Evolutionary conservation across 2,888 invertebrate species (phyloP).

Genomic region (Auanema freiburgensis): DNA sequence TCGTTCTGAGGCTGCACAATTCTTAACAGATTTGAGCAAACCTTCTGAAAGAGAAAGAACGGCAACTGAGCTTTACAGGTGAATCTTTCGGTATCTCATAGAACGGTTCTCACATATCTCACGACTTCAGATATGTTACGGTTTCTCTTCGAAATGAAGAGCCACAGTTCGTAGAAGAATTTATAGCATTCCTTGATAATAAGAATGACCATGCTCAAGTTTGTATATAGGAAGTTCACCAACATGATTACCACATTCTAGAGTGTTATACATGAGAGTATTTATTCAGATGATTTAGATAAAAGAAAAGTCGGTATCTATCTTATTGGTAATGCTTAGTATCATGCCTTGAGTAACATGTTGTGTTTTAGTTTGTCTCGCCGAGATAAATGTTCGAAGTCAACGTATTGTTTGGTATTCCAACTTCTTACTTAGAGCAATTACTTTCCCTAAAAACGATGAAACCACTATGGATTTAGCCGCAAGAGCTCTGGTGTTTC

Average conservation of each 20-base stretch:
- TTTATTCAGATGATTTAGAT: slow-evolving; percentile 21
- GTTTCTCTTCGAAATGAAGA: slow-evolving; percentile 22
- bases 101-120: neutral
- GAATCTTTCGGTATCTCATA: neutral
- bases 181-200: slow-evolving; percentile 12
- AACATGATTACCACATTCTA: neutral
- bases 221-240: neutral
- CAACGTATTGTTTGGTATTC: slow-evolving; percentile 35
- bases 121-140: slow-evolving; percentile 20
- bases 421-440: slow-evolving; percentile 67
- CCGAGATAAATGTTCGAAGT: slow-evolving; percentile 28
- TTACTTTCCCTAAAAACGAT: slow-evolving; percentile 37
- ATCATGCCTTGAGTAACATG: slow-evolving; percentile 1
- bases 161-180: slow-evolving; percentile 19
- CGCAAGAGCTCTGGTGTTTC: slow-evolving; percentile 88
- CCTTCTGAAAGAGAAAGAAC: slow-evolving; percentile 10
- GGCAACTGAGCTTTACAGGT: slow-evolving; percentile 20
- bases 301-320: slow-evolving; percentile 41
- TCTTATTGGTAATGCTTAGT: slow-evolving; percentile 33
- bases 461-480: slow-evolving; percentile 87
- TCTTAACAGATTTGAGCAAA: slow-evolving; percentile 16
- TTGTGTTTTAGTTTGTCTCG: slow-evolving; percentile 34
- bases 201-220: slow-evolving; percentile 13
- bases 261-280: slow-evolving; percentile 19
- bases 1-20: slow-evolving; percentile 22